Evolutionary conservation across 1,140 invertebrate species (phyloP).

Genomic region (Dinoponera quadriceps): DNA sequence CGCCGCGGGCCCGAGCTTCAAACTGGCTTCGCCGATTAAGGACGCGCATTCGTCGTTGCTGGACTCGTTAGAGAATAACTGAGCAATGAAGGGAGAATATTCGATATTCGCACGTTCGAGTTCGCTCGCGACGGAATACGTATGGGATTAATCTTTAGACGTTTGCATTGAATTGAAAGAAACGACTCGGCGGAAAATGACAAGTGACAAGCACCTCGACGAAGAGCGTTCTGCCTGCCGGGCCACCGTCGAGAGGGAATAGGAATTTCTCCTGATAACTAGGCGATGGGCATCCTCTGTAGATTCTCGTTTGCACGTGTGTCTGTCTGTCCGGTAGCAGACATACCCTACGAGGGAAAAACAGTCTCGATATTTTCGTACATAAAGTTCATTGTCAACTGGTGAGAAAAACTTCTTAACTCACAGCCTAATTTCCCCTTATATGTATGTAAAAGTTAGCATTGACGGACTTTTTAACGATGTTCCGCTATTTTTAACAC

Average conservation of each 20-base stretch:
- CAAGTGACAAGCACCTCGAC: constrained; percentile 75
- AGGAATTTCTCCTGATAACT: constrained; percentile 92
- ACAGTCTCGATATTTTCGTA: neutral
- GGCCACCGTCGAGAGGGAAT: constrained; percentile 87
- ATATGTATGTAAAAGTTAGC: no score
- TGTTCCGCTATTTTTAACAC: neutral
- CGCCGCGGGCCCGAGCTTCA: constrained; percentile 84
- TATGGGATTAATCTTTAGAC: neutral
- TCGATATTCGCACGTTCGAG: no score
- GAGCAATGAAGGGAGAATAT: constrained; percentile 24
- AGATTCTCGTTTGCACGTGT: constrained; percentile 91
- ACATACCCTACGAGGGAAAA: constrained; percentile 86
- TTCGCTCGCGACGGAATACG: no score
- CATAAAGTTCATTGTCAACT: neutral
- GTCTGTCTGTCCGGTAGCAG: constrained; percentile 90
- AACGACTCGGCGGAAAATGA: neutral
- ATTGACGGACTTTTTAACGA: neutral
- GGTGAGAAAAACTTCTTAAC: neutral
- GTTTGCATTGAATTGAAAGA: constrained; percentile 6
- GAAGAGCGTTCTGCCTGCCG: constrained; percentile 78
- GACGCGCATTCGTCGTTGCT: constrained; percentile 68
- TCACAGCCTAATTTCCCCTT: no score
- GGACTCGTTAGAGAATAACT: constrained; percentile 81
- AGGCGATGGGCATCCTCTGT: constrained; percentile 88
- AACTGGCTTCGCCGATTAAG: constrained; percentile 83